Evolutionary conservation across 2,113 vertebrate species (phyloP), one percentile per base, ranked within the genome.

Genomic region (Alaudala cheleensis): DNA sequence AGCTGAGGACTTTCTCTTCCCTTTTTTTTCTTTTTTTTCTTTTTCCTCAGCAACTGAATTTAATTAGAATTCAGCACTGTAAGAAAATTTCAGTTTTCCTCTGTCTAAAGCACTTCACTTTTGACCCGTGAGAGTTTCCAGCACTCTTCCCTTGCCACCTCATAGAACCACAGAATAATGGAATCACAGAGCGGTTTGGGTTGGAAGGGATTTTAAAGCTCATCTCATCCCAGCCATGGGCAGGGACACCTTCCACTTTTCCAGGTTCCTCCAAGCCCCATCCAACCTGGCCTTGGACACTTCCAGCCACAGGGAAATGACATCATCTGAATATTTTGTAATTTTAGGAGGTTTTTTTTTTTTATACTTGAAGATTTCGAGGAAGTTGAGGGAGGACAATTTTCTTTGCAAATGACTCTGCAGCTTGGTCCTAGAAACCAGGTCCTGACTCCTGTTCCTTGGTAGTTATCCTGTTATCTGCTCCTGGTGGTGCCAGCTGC

Each of bases 301-400:
- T 72, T 2, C 58, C 44, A 88, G n/a, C n/a, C n/a, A n/a, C n/a
- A 58, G 9, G 20, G 11, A 26, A 71, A 56, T 60, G 1, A 21
- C 39, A 47, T 22, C 31, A 61, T 18, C 51, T 28, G 34, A 47
- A 16, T 47, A 39, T 4, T 62, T 54, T 31, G 53, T 12, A 39
- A 31, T 84, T 84, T 23, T 0, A 24, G 17, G 50, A 51, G 1
- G 4, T 5, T 58, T 62, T 57, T 74, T 57, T 74, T 26, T 34
- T 56, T 42, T 13, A 5, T 0, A 9, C 28, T 31, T 49, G 13
- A 57, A 37, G 50, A 34, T 77, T 76, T 88, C 0, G 0, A 73
- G 77, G 31, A 49, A 49, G 23, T 4, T 23, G n/a, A 45, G 21
- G 29, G 26, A 45, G 34, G 34, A 19, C 12, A 12, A 33, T 26